Percentiles rank a stretch among this genome's conserved stretches.
Conservation (phyloP, 2,113 vertebrate species). For the Cyphotilapia sp. region DNA sequence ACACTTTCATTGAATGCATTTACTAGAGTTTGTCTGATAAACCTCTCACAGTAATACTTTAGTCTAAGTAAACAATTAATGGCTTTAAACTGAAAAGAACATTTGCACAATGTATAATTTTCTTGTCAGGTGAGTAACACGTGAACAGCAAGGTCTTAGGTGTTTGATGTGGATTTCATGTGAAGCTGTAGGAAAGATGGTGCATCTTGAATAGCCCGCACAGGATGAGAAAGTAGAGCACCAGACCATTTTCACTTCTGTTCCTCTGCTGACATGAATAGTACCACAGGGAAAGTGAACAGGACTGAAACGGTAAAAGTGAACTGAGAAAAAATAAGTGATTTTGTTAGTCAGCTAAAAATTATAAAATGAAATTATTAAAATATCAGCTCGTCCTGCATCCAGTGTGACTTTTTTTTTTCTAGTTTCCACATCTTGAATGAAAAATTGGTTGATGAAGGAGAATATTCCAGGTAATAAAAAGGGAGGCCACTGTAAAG, state of each 20-base stretch:
- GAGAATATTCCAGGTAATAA: background rate
- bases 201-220: background rate
- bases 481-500: background rate
- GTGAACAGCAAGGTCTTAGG: background rate
- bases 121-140: background rate
- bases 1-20: background rate
- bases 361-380: background rate
- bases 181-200: background rate
- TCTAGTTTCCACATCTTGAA: background rate
- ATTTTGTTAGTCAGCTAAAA: background rate
- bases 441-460: background rate
- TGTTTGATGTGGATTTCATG: background rate
- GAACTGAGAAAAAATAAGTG: background rate
- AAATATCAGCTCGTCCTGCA: background rate
- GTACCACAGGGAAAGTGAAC: background rate
- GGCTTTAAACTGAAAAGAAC: background rate
- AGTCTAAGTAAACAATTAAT: background rate
- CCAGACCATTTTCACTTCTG: background rate
- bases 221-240: background rate
- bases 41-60: background rate
- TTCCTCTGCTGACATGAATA: background rate
- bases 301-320: background rate
- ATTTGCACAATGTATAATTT: background rate
- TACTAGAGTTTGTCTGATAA: background rate
- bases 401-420: background rate